A percentile compares a stretch with the other conserved stretches of the same genome.
Conservation (phyloP, 1,140 invertebrate genomes). For the Procambarus virginalis region DNA sequence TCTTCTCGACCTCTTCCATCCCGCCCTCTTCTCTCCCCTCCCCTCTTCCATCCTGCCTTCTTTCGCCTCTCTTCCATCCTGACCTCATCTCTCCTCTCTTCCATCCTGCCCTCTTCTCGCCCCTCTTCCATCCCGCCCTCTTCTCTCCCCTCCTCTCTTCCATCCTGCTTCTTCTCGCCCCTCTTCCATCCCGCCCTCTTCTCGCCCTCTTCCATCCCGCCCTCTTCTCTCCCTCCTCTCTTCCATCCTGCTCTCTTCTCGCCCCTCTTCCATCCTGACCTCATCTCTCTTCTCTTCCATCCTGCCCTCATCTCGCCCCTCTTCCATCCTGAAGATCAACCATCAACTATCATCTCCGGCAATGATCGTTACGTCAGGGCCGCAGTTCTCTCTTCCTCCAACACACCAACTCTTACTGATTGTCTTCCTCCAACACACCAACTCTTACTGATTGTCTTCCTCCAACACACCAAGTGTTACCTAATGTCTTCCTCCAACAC, state of each 20-base stretch:
- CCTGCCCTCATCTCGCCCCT: background rate
- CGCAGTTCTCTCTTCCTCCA: background rate
- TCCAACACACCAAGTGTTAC: background rate
- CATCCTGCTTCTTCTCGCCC: too few species aligned
- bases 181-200: too few species aligned
- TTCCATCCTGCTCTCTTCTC: background rate
- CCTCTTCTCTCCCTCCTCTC: background rate
- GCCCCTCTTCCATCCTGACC: background rate
- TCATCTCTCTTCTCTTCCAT: too few species aligned
- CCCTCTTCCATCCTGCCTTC: background rate
- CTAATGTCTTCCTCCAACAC: background rate
- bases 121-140: too few species aligned
- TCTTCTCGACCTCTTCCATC: background rate
- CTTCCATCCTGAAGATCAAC: too few species aligned
- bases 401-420: background rate
- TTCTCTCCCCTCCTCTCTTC: too few species aligned
- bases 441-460: background rate
- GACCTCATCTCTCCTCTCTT: too few species aligned
- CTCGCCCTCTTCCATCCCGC: too few species aligned
- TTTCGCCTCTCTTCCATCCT: too few species aligned
- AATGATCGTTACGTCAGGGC: background rate
- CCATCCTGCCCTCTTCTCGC: too few species aligned
- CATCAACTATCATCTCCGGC: too few species aligned
- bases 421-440: background rate
- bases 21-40: too few species aligned